Conservation (phyloP, 2,797 vertebrate genomes). For the Alca torda region DNA sequence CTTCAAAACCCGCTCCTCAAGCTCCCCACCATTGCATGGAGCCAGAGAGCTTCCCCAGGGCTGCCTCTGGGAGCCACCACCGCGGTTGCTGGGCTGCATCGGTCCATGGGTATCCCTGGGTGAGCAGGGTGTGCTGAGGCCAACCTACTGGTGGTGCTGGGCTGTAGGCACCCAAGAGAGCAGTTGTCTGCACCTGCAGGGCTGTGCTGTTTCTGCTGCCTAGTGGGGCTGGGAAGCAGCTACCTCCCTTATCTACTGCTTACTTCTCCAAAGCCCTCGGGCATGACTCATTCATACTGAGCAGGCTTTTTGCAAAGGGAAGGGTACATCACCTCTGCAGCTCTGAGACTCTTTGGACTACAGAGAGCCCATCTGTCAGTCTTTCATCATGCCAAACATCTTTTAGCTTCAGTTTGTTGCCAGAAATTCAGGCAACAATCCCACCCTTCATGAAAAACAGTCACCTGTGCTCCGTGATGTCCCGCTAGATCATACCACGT, state of each 20-base stretch:
- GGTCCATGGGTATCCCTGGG: accelerated
- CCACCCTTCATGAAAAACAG: neutral
- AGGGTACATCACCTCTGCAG: neutral
- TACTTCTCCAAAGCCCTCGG: accelerated
- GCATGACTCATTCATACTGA: neutral
- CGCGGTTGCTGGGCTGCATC: accelerated
- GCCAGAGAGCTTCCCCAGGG: neutral
- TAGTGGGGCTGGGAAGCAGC: neutral
- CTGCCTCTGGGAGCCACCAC: neutral
- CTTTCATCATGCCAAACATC: accelerated
- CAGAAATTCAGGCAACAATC: neutral
- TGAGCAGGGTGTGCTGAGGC: accelerated
- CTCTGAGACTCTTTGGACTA: neutral
- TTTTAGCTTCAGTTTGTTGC: neutral
- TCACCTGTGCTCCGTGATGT: neutral
- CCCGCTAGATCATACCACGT: accelerated
- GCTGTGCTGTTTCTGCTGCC: neutral
- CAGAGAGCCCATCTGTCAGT: neutral
- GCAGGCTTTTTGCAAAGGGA: neutral
- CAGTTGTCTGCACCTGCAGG: neutral
- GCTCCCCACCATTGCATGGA: accelerated
- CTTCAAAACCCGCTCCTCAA: neutral
- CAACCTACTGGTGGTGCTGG: neutral
- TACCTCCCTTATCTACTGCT: neutral
- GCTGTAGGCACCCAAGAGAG: accelerated